These are phyloP conservation scores for Ectemnius continuus DNA, from an alignment of 2,888 invertebrate species.

Conservation along the genomic window DNA sequence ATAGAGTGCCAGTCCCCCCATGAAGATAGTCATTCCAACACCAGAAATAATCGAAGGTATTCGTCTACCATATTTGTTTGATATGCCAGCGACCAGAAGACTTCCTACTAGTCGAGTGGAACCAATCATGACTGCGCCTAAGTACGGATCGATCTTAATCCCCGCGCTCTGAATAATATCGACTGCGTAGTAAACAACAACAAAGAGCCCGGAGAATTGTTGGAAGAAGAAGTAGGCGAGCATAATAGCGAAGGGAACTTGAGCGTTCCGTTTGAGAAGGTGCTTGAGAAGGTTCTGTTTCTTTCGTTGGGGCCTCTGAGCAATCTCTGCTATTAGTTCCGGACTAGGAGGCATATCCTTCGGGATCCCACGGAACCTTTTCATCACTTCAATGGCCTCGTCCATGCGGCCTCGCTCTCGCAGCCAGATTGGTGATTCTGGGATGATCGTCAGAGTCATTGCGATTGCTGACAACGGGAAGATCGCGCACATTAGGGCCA, in stretches of 20 bases:
- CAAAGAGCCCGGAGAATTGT: conserved; percentile 81
- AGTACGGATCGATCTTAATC: conserved; percentile 77
- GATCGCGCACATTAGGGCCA: conserved; percentile 76
- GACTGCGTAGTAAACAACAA: conserved; percentile 81
- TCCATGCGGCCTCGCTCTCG: conserved; percentile 77
- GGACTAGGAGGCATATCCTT: conserved; percentile 49
- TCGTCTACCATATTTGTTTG: conserved; percentile 81
- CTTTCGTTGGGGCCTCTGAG: conserved; percentile 39
- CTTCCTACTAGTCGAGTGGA: conserved; percentile 78
- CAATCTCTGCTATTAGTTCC: conserved; percentile 58
- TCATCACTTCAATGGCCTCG: conserved; percentile 78
- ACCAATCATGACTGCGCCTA: conserved; percentile 80
- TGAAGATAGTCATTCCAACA: conserved; percentile 79
- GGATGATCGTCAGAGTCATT: conserved; percentile 76
- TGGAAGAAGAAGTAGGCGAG: conserved; percentile 80
- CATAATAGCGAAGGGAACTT: conserved; percentile 79
- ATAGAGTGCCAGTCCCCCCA: conserved; percentile 79
- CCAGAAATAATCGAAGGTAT: conserved; percentile 82
- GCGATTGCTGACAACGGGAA: conserved; percentile 77
- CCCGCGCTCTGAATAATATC: conserved; percentile 79
- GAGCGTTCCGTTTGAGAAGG: conserved; percentile 75
- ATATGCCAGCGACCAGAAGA: conserved; percentile 77
- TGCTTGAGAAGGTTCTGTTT: conserved; percentile 65
- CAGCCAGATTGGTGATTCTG: conserved; percentile 81
- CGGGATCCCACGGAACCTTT: conserved; percentile 76